phyloP scores from a whole-genome alignment of 53 echinoderm and acorn worm genomes.

The Mesocentrotus franciscanus region DNA sequence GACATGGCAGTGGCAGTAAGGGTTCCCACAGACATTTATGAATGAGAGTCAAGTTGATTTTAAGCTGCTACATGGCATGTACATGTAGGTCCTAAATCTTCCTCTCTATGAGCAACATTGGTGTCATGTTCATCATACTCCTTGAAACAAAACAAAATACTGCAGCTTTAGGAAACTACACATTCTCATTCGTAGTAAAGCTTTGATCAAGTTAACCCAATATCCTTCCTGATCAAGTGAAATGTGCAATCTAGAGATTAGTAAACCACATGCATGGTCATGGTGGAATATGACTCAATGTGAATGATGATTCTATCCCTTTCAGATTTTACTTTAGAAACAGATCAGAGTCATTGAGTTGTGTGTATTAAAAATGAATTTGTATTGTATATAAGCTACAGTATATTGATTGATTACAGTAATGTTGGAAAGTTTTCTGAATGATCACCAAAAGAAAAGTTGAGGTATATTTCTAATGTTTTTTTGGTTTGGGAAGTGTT shows the following conservation, averaged over 20 bases:
- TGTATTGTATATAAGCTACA: too few species aligned
- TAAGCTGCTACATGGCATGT: background rate
- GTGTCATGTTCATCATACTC: background rate
- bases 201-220: background rate
- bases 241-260: background rate
- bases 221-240: slow-evolving; percentile 27
- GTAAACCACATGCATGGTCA: slow-evolving; percentile 2
- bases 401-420: too few species aligned
- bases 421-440: too few species aligned
- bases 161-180: background rate
- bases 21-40: slow-evolving; percentile 22
- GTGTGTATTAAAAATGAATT: too few species aligned
- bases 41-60: background rate
- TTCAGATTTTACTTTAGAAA: background rate
- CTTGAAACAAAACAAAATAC: background rate
- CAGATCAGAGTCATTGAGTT: background rate
- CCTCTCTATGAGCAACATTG: too few species aligned
- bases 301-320: background rate
- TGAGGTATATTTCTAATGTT: too few species aligned
- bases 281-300: slow-evolving; percentile 13
- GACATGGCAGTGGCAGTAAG: background rate
- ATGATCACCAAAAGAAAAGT: too few species aligned
- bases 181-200: background rate
- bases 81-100: too few species aligned
- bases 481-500: too few species aligned